Base-by-base conservation (phyloP, 2,797 vertebrate species). In the Pangasius mekongensis region DNA sequence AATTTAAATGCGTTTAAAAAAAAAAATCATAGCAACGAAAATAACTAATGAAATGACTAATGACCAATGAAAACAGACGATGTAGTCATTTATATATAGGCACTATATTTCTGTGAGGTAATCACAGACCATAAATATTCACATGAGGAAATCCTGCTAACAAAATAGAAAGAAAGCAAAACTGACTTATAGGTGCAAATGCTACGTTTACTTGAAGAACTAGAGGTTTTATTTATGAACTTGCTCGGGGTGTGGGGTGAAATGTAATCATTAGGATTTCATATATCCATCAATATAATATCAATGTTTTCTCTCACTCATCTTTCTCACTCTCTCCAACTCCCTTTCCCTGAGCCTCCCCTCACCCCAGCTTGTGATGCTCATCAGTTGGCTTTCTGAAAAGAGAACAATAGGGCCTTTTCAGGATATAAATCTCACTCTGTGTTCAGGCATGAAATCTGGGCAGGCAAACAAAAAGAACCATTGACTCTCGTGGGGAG, bases 341-440 rank as follows among this genome's bases (percentile, higher is more conserved):
- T 82, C 66, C 67, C 67, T 87, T 85, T 81, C 69, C 47, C 54
- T 11, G 39, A 49, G 49, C 73, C 77, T 74, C 83, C 91, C 82
- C 89, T 92, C 89, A 92, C 92, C 90, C 58, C 64, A 88, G 90
- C 94, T 94, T 95, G 94, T 94, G 94, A 95, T 94, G 91, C 93
- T 95, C 94, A 94, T 94, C 95, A 93, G 93, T 92, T 94, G 93
- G 92, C 89, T 91, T 91, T 92, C 90, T 91, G 93, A 90, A 90
- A 81, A 4, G 85, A 91, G 94, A 95, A 97, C 96, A 97, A 98
- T 95, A 94, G 82, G 43, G 66, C 52, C 92, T 93, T 97, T 97
- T 94, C 95, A 91, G 92, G 94, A 90, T 90, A 58, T 91, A 93
- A 93, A 93, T 93, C 94, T 92, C 89, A 89, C 92, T 92, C 94